A percentile compares a stretch with the other conserved stretches of the same genome.
Conservation (phyloP, 2,797 vertebrate genomes). For the Dallia pectoralis region DNA sequence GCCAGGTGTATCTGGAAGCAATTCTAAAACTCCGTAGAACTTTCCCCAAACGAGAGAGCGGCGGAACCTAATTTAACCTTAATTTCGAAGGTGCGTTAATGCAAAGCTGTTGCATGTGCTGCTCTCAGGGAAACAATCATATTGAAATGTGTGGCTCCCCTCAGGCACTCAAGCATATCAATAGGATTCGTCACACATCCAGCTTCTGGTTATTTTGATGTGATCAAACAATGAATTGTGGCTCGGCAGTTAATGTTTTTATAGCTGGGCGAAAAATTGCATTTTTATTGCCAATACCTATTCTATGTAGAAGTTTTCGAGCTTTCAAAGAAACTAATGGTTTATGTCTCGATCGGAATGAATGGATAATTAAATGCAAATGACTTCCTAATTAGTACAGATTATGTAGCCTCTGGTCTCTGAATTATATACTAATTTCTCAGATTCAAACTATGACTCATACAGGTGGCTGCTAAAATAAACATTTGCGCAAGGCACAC, state of each 20-base stretch:
- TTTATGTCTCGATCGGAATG: constrained; percentile 21
- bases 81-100: constrained; percentile 42
- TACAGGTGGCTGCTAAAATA: neutral
- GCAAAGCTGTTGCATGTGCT: constrained; percentile 59
- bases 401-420: constrained; percentile 14
- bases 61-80: constrained; percentile 49
- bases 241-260: constrained; percentile 51
- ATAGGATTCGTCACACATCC: constrained; percentile 64
- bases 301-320: neutral
- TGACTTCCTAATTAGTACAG: constrained; percentile 19
- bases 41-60: too few species aligned
- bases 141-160: constrained; percentile 63
- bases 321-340: neutral
- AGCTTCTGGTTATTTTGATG: constrained; percentile 58
- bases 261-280: constrained; percentile 50
- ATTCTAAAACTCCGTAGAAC: too few species aligned
- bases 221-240: constrained; percentile 60
- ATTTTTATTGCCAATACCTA: constrained; percentile 41
- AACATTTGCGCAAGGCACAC: too few species aligned
- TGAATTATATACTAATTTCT: neutral
- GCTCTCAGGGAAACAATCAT: constrained; percentile 50
- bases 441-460: neutral
- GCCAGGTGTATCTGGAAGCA: too few species aligned
- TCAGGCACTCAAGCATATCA: constrained; percentile 67
- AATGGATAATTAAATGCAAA: constrained; percentile 36